Conservation (phyloP, 2,888 invertebrate species). For the Oxyteleia sp. region DNA sequence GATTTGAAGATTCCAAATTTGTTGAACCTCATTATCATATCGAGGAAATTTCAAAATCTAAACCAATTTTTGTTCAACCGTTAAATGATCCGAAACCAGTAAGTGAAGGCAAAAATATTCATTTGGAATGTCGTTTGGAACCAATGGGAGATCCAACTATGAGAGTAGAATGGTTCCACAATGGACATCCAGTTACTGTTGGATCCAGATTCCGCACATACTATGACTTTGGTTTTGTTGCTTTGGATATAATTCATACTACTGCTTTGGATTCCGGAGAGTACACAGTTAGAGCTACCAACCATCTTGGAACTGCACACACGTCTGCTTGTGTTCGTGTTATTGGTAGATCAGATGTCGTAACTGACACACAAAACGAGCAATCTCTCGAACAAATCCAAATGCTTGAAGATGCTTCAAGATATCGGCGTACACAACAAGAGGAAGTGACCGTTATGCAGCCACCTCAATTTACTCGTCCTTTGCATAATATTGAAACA, state of each 20-base stretch:
- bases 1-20: slow-evolving; percentile 94
- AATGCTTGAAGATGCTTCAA: slow-evolving; percentile 93
- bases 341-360: slow-evolving; percentile 93
- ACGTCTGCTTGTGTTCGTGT: slow-evolving; percentile 96
- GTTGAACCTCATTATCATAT: slow-evolving; percentile 96
- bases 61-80: slow-evolving; percentile 97
- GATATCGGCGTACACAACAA: slow-evolving; percentile 90
- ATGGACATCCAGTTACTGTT: slow-evolving; percentile 95
- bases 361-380: slow-evolving; percentile 97
- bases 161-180: slow-evolving; percentile 98
- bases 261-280: slow-evolving; percentile 98
- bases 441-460: slow-evolving; percentile 95
- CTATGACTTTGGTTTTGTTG: slow-evolving; percentile 99
- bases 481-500: slow-evolving; percentile 96
- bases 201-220: slow-evolving; percentile 97
- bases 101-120: slow-evolving; percentile 96
- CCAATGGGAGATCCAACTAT: slow-evolving; percentile 98
- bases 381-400: slow-evolving; percentile 97
- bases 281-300: slow-evolving; percentile 97
- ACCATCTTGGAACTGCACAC: slow-evolving; percentile 97
- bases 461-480: slow-evolving; percentile 95
- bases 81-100: slow-evolving; percentile 95
- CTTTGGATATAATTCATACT: slow-evolving; percentile 97
- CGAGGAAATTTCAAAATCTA: slow-evolving; percentile 97
- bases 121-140: slow-evolving; percentile 96